Evolutionary conservation across 1,140 invertebrate species (phyloP), one percentile per base, ranked within the genome.

Genomic region (Drosophila seguyi): DNA sequence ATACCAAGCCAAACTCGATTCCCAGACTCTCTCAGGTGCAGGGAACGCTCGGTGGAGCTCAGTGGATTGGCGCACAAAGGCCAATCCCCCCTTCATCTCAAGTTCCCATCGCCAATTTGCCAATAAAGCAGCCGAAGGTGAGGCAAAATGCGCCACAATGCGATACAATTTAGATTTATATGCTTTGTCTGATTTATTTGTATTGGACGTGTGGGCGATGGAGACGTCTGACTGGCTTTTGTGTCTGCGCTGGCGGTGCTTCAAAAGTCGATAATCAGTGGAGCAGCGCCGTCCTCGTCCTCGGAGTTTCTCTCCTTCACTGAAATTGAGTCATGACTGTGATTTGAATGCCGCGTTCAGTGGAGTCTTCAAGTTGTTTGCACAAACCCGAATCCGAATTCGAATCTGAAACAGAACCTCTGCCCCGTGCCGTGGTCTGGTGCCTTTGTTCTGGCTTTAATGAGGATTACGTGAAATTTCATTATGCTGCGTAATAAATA

Each of bases 391-490:
- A 20, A 27, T 38, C 58, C 45, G 29, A 4, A 25, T 38, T 22
- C 20, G 34, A 25, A 36, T 22, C 31, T 25, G 34, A 55, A 55
- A 55, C 34, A 22, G 34, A 38, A 36, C 52, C 48, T 31, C n/a
- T 31, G 65, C 20, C 41, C 39, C 50, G 31, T 13, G 45, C 42
- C 14, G 25, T 3, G 11, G 45, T 53, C n/a, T 41, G 59, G 47
- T 42, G 39, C 56, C 34, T 63, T 61, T 75, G 55, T 68, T 67
- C 45, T 74, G 47, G 71, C 47, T 65, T 65, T 85, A 85, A 85
- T 84, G 82, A 84, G 73, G 62, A 81, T 77, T 73, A 85, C 73
- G 81, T 77, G 73, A 81, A 84, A 85, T 84, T 84, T 84, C 81
- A 84, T 84, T 84, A 84, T 76, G 45, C 73, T 58, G 27, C 58